Evolutionary conservation across 2,797 vertebrate species (phyloP).

Genomic region (Bryconaethiops microstoma): DNA sequence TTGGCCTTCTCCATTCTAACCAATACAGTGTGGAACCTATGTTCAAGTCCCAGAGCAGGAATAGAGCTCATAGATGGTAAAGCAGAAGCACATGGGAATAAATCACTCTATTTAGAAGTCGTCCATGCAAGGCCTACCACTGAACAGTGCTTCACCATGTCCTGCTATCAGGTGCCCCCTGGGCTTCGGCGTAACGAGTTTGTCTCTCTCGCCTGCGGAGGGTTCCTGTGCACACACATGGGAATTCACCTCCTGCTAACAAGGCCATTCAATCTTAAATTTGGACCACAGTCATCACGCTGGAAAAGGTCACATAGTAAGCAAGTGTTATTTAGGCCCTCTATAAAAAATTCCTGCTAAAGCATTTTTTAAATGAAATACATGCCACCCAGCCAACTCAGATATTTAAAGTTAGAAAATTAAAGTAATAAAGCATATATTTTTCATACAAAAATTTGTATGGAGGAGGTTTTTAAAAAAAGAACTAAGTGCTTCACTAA

Average conservation of each 20-base stretch:
- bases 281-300: slow-evolving; percentile 14
- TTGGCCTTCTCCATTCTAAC: slow-evolving; percentile 4
- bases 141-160: slow-evolving; percentile 18
- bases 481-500: neutral
- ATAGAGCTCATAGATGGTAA: slow-evolving; percentile 8
- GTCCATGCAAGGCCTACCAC: slow-evolving; percentile 40
- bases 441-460: too few relatives aligned
- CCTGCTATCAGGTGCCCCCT: slow-evolving; percentile 28
- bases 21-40: slow-evolving; percentile 4
- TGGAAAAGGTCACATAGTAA: slow-evolving; percentile 16
- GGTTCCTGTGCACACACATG: neutral
- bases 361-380: neutral
- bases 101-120: slow-evolving; percentile 48
- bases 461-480: too few relatives aligned
- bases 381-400: neutral
- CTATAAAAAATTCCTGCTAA: neutral
- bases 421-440: too few relatives aligned
- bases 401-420: too few relatives aligned
- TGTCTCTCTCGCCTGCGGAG: slow-evolving; percentile 28
- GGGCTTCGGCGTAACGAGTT: slow-evolving; percentile 38
- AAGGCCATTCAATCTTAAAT: slow-evolving; percentile 27
- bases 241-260: slow-evolving; percentile 45
- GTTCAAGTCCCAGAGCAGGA: slow-evolving; percentile 8
- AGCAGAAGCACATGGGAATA: slow-evolving; percentile 30
- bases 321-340: neutral